Base-by-base conservation (phyloP, 2,888 invertebrate genomes). In the Chymomyza procnemis region DNA sequence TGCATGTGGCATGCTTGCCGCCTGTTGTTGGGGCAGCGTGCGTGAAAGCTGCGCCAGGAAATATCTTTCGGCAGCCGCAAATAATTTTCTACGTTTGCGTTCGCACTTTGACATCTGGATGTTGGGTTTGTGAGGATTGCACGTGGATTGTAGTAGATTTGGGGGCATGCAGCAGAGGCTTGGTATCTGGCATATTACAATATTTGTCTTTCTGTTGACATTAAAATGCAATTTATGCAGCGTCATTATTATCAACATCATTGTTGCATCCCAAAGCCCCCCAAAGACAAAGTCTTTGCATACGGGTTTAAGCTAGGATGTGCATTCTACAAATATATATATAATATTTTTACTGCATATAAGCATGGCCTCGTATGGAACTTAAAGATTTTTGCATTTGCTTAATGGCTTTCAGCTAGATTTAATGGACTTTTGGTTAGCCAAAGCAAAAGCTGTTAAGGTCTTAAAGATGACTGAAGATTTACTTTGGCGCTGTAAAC, bases 171-270 rank as follows among this genome's bases (percentile, higher is more conserved):
- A 26, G 8, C 26, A 6, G 26, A 34, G 54, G 52, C 54, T 22
- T 26, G 66, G 63, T 58, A 41, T 12, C 64, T 46, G 48, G 60
- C 57, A 47, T 79, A 83, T 85, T 82, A 83, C 80, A 83, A 83
- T 80, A 80, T 85, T 85, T 80, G 83, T 79, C 83, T 82, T 72
- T 80, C 76, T 85, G 83, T 85, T 85, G 83, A 85, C 85, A 85
- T 82, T 82, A 85, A 85, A 82, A 82, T 79, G 85, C 83, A 83
- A 83, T 85, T 83, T 81, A 80, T 83, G 83, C 85, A 81, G 79
- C 73, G 84, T 85, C 84, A 83, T 82, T 83, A 85, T 80, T 75
- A 83, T 72, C 72, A 76, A 69, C 73, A 69, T 34, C 34, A 58
- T 8, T 41, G 56, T 26, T 14, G 54, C 69, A 63, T 69, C 63